These are phyloP conservation scores for Drosophila pandora DNA, from an alignment of 1,140 invertebrate species.

Conservation along the genomic window DNA sequence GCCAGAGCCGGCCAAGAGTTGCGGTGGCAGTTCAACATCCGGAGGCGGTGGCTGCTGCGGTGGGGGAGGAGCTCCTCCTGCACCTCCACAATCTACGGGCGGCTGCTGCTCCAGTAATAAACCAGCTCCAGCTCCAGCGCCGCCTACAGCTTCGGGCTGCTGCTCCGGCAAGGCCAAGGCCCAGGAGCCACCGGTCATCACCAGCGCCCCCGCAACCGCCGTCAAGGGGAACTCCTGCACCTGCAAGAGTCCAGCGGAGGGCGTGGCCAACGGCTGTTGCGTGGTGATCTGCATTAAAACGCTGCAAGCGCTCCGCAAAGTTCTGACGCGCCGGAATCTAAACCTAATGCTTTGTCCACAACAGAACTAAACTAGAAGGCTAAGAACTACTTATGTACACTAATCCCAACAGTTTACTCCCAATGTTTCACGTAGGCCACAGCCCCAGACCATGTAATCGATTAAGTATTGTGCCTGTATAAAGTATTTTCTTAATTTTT, in stretches of 20 bases:
- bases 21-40: slow-evolving; percentile 25
- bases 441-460: slow-evolving; percentile 23
- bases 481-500: slow-evolving; percentile 57
- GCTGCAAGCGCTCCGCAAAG: slow-evolving; percentile 84
- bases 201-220: slow-evolving; percentile 26
- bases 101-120: slow-evolving; percentile 41
- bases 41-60: slow-evolving; percentile 30
- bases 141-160: slow-evolving; percentile 23
- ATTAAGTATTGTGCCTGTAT: slow-evolving; percentile 67
- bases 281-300: slow-evolving; percentile 90
- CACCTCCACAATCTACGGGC: slow-evolving; percentile 5
- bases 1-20: slow-evolving; percentile 11
- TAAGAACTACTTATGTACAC: slow-evolving; percentile 32
- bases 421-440: neutral
- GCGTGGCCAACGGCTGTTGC: slow-evolving; percentile 87
- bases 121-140: slow-evolving; percentile 16
- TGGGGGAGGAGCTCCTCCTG: slow-evolving; percentile 15
- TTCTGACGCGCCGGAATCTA: slow-evolving; percentile 80
- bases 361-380: slow-evolving; percentile 54
- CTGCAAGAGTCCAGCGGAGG: slow-evolving; percentile 84
- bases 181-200: slow-evolving; percentile 32
- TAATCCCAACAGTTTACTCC: slow-evolving; percentile 24
- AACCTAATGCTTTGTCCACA: slow-evolving; percentile 83
- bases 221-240: slow-evolving; percentile 72
- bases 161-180: slow-evolving; percentile 43